phyloP scores from a whole-genome alignment of 2,888 invertebrate species.

The Hirtodrosophila duncani region DNA sequence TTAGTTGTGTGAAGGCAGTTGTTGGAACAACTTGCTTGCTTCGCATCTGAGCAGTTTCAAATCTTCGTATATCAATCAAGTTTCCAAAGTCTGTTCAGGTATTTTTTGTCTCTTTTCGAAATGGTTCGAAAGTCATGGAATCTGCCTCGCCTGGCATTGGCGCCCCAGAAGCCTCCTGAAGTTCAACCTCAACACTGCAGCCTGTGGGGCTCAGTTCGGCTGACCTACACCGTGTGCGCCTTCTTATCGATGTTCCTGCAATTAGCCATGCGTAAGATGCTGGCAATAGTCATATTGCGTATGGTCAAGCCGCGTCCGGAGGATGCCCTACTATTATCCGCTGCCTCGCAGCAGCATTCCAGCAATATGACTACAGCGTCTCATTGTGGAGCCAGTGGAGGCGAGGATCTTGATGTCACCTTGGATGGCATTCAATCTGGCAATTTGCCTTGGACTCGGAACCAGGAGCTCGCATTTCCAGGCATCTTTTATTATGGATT shows the following conservation, averaged over 20 bases:
- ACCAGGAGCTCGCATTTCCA: constrained; percentile 79
- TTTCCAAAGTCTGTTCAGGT: background rate
- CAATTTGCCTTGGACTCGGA: constrained; percentile 80
- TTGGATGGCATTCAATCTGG: too few relatives aligned
- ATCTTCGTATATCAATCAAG: too few relatives aligned
- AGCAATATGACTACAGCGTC: constrained; percentile 2
- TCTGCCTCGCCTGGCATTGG: constrained; percentile 7
- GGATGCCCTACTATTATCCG: constrained; percentile 9
- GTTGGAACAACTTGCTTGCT: too few relatives aligned
- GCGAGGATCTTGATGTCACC: too few relatives aligned
- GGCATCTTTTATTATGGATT: constrained; percentile 81
- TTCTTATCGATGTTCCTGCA: constrained; percentile 74
- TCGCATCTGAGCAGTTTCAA: too few relatives aligned
- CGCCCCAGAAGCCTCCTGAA: background rate
- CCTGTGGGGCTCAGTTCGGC: constrained; percentile 75
- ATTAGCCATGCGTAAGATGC: constrained; percentile 79
- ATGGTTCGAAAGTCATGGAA: constrained; percentile 55
- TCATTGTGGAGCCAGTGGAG: background rate
- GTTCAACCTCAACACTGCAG: constrained; percentile 3
- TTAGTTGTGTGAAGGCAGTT: too few relatives aligned
- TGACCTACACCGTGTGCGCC: constrained; percentile 76
- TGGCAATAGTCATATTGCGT: constrained; percentile 80
- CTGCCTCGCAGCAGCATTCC: background rate
- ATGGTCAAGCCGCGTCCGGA: constrained; percentile 79
- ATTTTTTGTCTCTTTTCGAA: constrained; percentile 6